Evolutionary conservation across 2,888 invertebrate genomes (phyloP).

Genomic region (Altica lythri): DNA sequence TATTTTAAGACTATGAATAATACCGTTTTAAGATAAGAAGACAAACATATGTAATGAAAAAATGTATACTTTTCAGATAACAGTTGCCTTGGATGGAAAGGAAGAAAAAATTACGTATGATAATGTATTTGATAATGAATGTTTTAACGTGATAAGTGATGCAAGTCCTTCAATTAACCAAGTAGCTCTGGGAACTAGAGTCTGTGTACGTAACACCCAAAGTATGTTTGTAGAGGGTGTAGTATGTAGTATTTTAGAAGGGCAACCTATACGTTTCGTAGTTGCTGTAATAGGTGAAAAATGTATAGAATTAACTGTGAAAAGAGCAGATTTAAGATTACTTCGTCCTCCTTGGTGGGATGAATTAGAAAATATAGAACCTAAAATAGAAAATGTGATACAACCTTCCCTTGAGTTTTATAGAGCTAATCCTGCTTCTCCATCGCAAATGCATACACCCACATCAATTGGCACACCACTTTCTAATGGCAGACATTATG

Average conservation of each 20-base stretch:
- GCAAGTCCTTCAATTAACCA: slow-evolving; percentile 86
- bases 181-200: slow-evolving; percentile 77
- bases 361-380: slow-evolving; percentile 74
- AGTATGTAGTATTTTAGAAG: slow-evolving; percentile 70
- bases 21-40: too few relatives aligned
- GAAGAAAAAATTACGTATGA: slow-evolving; percentile 73
- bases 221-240: slow-evolving; percentile 84
- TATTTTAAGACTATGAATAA: too few relatives aligned
- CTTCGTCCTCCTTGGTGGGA: slow-evolving; percentile 96
- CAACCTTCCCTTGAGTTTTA: slow-evolving; percentile 40
- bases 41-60: too few relatives aligned
- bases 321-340: slow-evolving; percentile 87
- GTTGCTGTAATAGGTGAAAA: slow-evolving; percentile 64
- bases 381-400: slow-evolving; percentile 32
- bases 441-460: slow-evolving; percentile 59
- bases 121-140: slow-evolving; percentile 79
- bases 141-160: slow-evolving; percentile 89
- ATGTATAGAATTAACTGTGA: slow-evolving; percentile 69
- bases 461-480: slow-evolving; percentile 60
- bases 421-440: slow-evolving; percentile 58
- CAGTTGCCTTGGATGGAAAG: slow-evolving; percentile 81
- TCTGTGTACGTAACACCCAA: slow-evolving; percentile 77
- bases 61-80: slow-evolving; percentile 59
- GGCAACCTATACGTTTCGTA: slow-evolving; percentile 69
- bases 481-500: slow-evolving; percentile 66